Evolutionary conservation across 1,140 invertebrate genomes (phyloP), one percentile per base, ranked within the genome.

Genomic region (Drosophila pandora): DNA sequence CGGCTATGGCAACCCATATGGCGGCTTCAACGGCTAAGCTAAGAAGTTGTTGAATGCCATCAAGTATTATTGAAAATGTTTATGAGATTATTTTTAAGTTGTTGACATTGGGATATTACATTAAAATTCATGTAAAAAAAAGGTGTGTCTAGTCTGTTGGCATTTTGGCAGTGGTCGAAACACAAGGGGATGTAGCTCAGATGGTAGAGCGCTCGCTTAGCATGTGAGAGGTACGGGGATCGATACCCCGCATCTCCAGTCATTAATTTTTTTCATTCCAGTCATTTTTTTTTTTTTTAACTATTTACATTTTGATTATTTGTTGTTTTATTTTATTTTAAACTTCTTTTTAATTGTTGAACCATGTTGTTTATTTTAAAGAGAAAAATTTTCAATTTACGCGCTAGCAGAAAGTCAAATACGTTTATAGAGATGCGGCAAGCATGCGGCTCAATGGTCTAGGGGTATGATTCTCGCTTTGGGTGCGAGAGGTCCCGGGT

Each of bases 381-480:
- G 7, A 28, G 25, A 28, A 28, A 28, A 7, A 6, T 7, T 0
- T 28, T 0, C 3, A 28, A 28, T 28, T 28, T 7, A 28, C 25
- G 0, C n/a, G 34, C 3, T 37, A 3, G 10, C 10, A 37, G 34
- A 37, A 37, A 37, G 1, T 37, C n/a, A 37, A 37, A 37, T 37
- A 1, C 34, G 34, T 2, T 4, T 37, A 12, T 37, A 10, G 34
- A 3, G 10, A 3, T 37, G 34, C 34, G 34, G 9, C 34, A 4
- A 10, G 3, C 53, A 90, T 41, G 81, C 50, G 95, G 95, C 95
- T 95, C 94, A 95, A 94, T 96, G 95, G 95, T 96, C 95, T 96
- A 96, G 95, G 95, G 95, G 95, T 96, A 96, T 96, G 95, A 96
- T 96, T 95, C 95, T 95, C 95, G 95, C 95, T 96, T 96, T 95